phyloP scores from a whole-genome alignment of 2,888 invertebrate genomes.

The Leucophora obtusa region DNA sequence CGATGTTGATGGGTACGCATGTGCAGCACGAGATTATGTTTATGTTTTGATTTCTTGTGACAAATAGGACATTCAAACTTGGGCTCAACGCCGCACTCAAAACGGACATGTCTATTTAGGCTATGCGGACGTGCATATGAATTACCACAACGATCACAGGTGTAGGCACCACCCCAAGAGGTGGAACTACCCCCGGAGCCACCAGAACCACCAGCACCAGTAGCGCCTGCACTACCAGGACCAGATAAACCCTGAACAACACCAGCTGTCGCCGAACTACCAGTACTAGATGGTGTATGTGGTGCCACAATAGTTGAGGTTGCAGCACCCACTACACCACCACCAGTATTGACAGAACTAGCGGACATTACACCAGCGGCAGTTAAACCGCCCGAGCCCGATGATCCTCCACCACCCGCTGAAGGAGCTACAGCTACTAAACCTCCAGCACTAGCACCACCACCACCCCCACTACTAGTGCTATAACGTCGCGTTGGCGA shows the following conservation, averaged over 20 bases:
- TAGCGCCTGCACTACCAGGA: slow-evolving; percentile 61
- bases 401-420: slow-evolving; percentile 50
- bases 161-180: slow-evolving; percentile 76
- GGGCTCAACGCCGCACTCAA: slow-evolving; percentile 82
- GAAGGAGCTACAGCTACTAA: slow-evolving; percentile 60
- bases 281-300: slow-evolving; percentile 62
- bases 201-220: slow-evolving; percentile 62
- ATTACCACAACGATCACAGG: slow-evolving; percentile 81
- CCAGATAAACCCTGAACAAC: slow-evolving; percentile 51
- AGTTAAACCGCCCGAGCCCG: slow-evolving; percentile 52
- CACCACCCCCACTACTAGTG: slow-evolving; percentile 70
- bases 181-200: slow-evolving; percentile 64
- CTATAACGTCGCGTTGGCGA: slow-evolving; percentile 72
- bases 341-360: slow-evolving; percentile 38
- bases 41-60: slow-evolving; percentile 81
- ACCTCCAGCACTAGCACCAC: slow-evolving; percentile 42
- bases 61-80: slow-evolving; percentile 83
- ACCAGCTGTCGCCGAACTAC: slow-evolving; percentile 49
- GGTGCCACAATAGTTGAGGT: slow-evolving; percentile 62
- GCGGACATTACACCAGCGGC: slow-evolving; percentile 36
- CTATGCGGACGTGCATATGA: slow-evolving; percentile 81
- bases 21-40: slow-evolving; percentile 79
- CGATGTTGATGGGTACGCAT: slow-evolving; percentile 80
- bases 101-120: slow-evolving; percentile 81
- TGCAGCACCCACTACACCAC: slow-evolving; percentile 58